A percentile compares a stretch with the other conserved stretches of the same genome.
Evolutionary conservation across 2,888 invertebrate genomes (phyloP).

Genomic region (Agonopterix subpropinquella): DNA sequence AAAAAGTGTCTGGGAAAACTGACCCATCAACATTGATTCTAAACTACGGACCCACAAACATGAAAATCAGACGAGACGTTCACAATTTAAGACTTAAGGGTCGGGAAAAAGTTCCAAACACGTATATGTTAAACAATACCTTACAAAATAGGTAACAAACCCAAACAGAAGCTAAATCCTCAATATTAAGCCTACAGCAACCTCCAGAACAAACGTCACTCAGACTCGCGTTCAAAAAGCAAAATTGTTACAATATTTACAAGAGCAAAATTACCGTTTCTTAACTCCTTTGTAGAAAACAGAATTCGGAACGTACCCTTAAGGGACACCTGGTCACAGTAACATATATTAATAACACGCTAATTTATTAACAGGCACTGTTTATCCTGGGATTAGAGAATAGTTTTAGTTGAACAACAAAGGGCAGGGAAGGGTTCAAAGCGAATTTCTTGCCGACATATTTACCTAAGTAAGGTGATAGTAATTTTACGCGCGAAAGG

Average conservation of each 20-base stretch:
- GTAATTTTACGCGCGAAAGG: slow-evolving; percentile 72
- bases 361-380: slow-evolving; percentile 74
- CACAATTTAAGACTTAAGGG: too few relatives aligned
- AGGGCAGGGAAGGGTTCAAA: slow-evolving; percentile 72
- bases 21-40: too few relatives aligned
- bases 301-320: slow-evolving; percentile 47
- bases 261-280: slow-evolving; percentile 60
- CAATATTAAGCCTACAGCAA: slow-evolving; percentile 1
- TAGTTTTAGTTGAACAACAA: slow-evolving; percentile 76
- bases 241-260: slow-evolving; percentile 63
- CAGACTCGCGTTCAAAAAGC: slow-evolving; percentile 52
- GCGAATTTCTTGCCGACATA: slow-evolving; percentile 75
- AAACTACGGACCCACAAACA: too few relatives aligned
- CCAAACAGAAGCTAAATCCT: neutral
- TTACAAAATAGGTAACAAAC: too few relatives aligned
- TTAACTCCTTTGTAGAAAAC: slow-evolving; percentile 65
- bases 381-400: slow-evolving; percentile 75
- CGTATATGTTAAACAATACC: too few relatives aligned
- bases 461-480: slow-evolving; percentile 74
- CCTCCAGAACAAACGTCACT: slow-evolving; percentile 43
- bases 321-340: slow-evolving; percentile 70
- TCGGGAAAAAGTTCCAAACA: too few relatives aligned
- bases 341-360: slow-evolving; percentile 74
- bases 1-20: too few relatives aligned
- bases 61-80: too few relatives aligned